Evolutionary conservation across 2,113 vertebrate species (phyloP).

Genomic region (Notiomystis cincta): DNA sequence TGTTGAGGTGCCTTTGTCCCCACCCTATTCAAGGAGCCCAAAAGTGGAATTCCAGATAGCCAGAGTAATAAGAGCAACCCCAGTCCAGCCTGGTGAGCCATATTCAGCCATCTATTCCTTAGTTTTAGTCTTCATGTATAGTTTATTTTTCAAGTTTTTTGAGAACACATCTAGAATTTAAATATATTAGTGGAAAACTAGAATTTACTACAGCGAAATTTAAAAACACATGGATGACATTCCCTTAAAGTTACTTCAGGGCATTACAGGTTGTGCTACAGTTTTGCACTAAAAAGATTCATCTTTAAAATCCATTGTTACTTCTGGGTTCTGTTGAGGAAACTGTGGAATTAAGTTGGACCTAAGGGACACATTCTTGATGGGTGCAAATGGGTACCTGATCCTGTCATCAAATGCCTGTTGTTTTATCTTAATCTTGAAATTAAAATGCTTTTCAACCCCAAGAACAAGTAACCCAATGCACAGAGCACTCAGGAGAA

Average conservation of each 20-base stretch:
- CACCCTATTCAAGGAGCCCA: background rate
- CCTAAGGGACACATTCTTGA: background rate
- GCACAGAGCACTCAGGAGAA: background rate
- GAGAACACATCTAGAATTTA: background rate
- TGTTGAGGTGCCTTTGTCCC: fast-evolving
- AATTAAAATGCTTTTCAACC: background rate
- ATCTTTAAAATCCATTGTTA: background rate
- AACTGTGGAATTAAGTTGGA: background rate
- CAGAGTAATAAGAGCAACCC: background rate
- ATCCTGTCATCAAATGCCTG: background rate
- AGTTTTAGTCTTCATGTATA: background rate
- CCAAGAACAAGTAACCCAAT: background rate
- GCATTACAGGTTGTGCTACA: background rate
- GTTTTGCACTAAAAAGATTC: background rate
- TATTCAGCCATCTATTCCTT: background rate
- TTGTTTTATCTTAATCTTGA: background rate
- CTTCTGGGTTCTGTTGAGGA: background rate
- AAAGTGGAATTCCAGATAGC: background rate
- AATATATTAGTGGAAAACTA: background rate
- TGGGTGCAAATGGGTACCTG: background rate
- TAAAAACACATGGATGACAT: background rate
- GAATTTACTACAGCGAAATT: background rate
- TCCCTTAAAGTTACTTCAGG: background rate
- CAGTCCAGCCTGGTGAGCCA: background rate
- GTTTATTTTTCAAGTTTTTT: background rate